Base-by-base conservation (phyloP, 2,888 invertebrate genomes). In the Stratiomys singularior region DNA sequence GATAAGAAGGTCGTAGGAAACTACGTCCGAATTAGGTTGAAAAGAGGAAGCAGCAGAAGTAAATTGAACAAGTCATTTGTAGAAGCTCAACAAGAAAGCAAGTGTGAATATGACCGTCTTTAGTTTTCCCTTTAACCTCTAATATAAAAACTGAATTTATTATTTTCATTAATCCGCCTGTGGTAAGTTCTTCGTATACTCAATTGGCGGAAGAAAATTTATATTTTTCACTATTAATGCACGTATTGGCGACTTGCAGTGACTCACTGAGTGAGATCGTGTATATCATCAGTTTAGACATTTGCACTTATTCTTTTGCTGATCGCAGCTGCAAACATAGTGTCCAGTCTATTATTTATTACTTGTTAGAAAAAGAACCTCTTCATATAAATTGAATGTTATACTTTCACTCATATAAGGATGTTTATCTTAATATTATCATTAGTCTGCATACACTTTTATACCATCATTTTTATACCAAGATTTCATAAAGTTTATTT, bases 401-500 rank as follows among this genome's bases (percentile, higher is more conserved):
- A 58, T 23, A 30, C 37, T n/a, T 58, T 44, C 74, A 60, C 72
- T 15, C 21, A 27, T 25, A 37, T 74, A 74, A 44, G 58, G 21
- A 74, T 58, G 30, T 74, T 74, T 58, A 60, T 60, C 60, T 74
- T 58, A 23, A 30, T 28, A 44, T 58, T 37, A 74, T 60, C 37
- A 18, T 74, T 74, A 74, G 74, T 37, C 37, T 60, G 44, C 60
- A 60, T 69, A 79, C 77, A 77, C 76, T 77, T 79, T 79, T 79
- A 77, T 76, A 77, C 76, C 52, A 77, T 25, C 69, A 76, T 69
- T 79, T 78, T 76, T 79, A 72, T 77, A 77, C 76, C 72, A 77
- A 77, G 74, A 30, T 74, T 37, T 74, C 58, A 74, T 74, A 60
- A 74, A 74, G 37, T 60, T 74, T 74, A 74, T 74, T 74, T 74